phyloP scores from a whole-genome alignment of 2,113 vertebrate species.

The Elgaria multicarinata region DNA sequence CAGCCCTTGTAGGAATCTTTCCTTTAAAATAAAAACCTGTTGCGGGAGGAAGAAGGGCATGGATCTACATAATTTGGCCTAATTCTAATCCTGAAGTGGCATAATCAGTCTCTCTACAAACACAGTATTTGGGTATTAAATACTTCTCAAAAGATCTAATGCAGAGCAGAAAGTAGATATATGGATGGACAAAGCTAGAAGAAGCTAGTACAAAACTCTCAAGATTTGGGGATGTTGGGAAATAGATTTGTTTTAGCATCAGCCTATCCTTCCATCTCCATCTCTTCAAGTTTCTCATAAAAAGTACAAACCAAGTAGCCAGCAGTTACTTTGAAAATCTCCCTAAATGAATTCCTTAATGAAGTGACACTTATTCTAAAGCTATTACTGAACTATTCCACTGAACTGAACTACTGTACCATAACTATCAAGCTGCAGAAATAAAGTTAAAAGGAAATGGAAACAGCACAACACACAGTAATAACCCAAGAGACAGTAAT shows the following conservation, averaged over 20 bases:
- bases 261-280: neutral
- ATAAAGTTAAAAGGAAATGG: conserved; percentile 27
- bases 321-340: conserved; percentile 1
- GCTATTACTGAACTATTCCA: neutral
- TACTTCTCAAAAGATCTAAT: neutral
- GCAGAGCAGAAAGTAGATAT: neutral
- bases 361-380: conserved; percentile 13
- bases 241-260: neutral
- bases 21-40: neutral
- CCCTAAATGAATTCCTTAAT: conserved; percentile 9
- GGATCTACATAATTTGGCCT: neutral
- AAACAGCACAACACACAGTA: conserved; percentile 2
- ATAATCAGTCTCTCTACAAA: neutral
- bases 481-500: conserved; percentile 24
- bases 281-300: neutral
- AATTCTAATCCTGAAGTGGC: neutral
- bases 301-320: neutral
- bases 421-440: conserved; percentile 12
- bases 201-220: neutral
- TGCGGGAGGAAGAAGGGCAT: no score
- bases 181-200: neutral
- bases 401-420: neutral
- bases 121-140: no score
- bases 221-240: neutral
- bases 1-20: neutral